A percentile compares a stretch with the other conserved stretches of the same genome.
These are phyloP conservation scores for Lamellibrachia luymesi DNA, from an alignment of 1,140 invertebrate genomes.

Conservation along the genomic window DNA sequence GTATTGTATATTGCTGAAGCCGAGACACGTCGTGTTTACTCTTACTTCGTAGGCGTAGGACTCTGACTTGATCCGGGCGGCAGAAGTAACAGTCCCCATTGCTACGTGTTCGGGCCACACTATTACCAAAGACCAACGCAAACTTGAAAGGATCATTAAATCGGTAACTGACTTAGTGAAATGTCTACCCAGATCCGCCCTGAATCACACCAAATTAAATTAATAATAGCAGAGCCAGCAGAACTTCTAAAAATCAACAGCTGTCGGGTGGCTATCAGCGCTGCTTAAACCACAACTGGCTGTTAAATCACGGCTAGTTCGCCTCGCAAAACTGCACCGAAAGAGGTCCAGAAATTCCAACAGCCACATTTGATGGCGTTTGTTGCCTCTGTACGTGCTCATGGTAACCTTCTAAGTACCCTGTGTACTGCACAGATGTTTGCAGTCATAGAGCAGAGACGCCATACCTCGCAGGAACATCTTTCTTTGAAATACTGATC, in stretches of 20 bases:
- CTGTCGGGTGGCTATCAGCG: background rate
- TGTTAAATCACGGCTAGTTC: too few relatives aligned
- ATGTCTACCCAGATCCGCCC: background rate
- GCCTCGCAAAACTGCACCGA: too few relatives aligned
- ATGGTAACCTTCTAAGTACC: background rate
- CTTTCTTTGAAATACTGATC: background rate
- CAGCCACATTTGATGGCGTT: background rate
- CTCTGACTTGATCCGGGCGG: too few relatives aligned
- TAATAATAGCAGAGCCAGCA: background rate
- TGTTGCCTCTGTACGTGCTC: background rate
- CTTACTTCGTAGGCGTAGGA: too few relatives aligned
- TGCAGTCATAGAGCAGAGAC: background rate
- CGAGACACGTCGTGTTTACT: too few relatives aligned
- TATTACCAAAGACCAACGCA: too few relatives aligned
- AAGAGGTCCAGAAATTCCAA: too few relatives aligned
- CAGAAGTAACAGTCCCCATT: too few relatives aligned
- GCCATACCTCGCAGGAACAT: background rate
- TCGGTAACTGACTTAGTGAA: background rate
- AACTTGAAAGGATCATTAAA: too few relatives aligned
- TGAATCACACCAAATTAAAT: background rate
- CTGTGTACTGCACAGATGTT: background rate
- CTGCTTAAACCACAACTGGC: too few relatives aligned
- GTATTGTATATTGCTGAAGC: background rate
- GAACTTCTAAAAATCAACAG: background rate
- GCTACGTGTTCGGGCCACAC: too few relatives aligned